These are phyloP conservation scores for Melieria crassipennis DNA, from an alignment of 2,888 invertebrate species.

Conservation along the genomic window DNA sequence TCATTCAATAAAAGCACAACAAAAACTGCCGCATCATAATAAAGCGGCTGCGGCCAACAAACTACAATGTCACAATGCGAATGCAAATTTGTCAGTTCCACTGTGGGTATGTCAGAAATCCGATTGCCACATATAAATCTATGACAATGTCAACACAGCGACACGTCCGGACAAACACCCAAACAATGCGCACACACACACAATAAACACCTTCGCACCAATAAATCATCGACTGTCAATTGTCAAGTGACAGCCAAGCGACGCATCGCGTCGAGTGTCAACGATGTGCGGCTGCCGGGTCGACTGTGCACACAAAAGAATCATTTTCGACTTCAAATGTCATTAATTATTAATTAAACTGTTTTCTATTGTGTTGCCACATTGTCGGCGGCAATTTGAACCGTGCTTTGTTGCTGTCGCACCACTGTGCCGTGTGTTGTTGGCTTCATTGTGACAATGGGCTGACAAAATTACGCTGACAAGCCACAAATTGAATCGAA, in stretches of 20 bases:
- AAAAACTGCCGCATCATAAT: too few species aligned
- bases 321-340: slow-evolving; percentile 26
- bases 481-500: slow-evolving; percentile 22
- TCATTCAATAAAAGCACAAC: too few species aligned
- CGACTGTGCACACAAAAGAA: slow-evolving; percentile 4
- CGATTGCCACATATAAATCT: not conserved
- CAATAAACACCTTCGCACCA: not conserved
- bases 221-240: not conserved
- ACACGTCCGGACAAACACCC: not conserved
- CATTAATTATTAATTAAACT: slow-evolving; percentile 35
- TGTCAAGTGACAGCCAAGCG: not conserved
- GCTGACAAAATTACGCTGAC: slow-evolving; percentile 33
- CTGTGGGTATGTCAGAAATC: not conserved
- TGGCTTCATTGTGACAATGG: slow-evolving; percentile 11
- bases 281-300: too few species aligned
- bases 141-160: slow-evolving; percentile 7
- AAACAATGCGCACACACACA: not conserved
- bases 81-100: slow-evolving; percentile 4
- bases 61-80: not conserved
- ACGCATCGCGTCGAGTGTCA: not conserved
- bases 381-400: not conserved
- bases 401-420: not conserved
- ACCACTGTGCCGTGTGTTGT: not conserved
- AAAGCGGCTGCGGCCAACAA: not conserved
- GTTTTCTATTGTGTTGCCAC: slow-evolving; percentile 31